phyloP scores from a whole-genome alignment of 1,140 invertebrate genomes.

The Drosophila mayri region DNA sequence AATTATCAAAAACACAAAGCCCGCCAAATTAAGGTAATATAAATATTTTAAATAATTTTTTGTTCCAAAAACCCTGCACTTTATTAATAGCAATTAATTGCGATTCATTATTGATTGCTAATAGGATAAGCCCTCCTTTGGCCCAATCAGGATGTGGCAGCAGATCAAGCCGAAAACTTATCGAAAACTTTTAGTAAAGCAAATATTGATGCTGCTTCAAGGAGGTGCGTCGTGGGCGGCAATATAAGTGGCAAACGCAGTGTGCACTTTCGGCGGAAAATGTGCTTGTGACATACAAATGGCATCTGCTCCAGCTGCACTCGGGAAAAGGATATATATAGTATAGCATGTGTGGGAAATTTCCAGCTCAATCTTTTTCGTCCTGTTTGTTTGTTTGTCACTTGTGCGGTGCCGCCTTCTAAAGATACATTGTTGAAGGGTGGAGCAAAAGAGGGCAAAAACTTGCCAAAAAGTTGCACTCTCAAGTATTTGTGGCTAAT shows the following conservation, averaged over 20 bases:
- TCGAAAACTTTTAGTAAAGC: conserved; percentile 36
- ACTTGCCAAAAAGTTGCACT: conserved; percentile 6
- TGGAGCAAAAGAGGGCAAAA: background rate
- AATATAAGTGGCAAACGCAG: conserved; percentile 1
- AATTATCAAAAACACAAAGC: no score
- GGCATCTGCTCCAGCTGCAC: conserved; percentile 1
- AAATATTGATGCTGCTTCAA: conserved; percentile 25
- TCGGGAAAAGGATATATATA: conserved; percentile 1
- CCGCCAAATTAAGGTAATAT: background rate
- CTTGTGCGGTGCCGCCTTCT: background rate
- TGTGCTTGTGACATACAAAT: conserved; percentile 22
- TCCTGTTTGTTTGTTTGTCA: conserved; percentile 15
- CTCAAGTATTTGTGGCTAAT: conserved; percentile 12
- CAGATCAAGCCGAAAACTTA: conserved; percentile 19
- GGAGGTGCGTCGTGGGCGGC: conserved; percentile 1
- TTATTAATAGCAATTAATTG: conserved; percentile 13
- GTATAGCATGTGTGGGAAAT: background rate
- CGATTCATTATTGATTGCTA: background rate
- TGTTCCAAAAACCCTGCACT: background rate
- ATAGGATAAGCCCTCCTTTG: background rate
- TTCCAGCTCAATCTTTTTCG: background rate
- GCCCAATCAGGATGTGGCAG: conserved; percentile 1
- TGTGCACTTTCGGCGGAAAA: conserved; percentile 18
- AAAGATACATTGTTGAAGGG: background rate
- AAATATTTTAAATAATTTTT: background rate